These are phyloP conservation scores for Aphelenchoides fujianensis DNA, from an alignment of 1,140 invertebrate genomes.

Conservation along the genomic window DNA sequence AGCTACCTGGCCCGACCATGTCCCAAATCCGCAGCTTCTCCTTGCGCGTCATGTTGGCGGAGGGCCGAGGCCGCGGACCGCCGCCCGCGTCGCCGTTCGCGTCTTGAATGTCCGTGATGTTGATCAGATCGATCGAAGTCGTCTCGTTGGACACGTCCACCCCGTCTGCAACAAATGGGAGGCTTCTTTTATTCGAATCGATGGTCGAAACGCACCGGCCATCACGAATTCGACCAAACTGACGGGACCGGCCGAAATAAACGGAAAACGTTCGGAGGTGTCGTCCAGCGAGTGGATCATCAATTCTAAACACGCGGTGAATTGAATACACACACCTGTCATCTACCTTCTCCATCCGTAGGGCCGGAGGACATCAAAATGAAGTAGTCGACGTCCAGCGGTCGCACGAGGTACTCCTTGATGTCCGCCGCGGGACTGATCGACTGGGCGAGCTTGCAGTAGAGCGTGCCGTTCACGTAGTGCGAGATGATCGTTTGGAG, in stretches of 20 bases:
- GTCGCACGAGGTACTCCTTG: not conserved
- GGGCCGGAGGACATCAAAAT: not conserved
- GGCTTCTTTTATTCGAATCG: too few species aligned
- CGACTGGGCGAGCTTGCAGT: slow-evolving; percentile 6
- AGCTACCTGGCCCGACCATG: not conserved
- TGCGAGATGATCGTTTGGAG: slow-evolving; percentile 10
- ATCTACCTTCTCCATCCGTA: slow-evolving; percentile 4
- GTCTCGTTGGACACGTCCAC: not conserved
- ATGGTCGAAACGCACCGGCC: too few species aligned
- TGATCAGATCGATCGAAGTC: slow-evolving; percentile 3
- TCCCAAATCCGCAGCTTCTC: slow-evolving; percentile 2
- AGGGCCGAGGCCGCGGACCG: too few species aligned
- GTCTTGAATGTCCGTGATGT: not conserved
- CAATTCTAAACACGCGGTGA: too few species aligned
- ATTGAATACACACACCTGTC: not conserved
- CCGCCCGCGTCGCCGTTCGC: not conserved
- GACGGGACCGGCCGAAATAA: not conserved
- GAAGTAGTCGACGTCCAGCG: slow-evolving; percentile 1
- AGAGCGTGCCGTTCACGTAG: not conserved
- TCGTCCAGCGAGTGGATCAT: slow-evolving; percentile 1
- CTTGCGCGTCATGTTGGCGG: not conserved
- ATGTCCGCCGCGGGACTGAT: not conserved
- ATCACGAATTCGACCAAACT: slow-evolving; percentile 14
- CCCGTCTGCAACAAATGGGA: too few species aligned
- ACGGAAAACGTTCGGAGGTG: slow-evolving; percentile 10